A percentile compares a stretch with the other conserved stretches of the same genome.
phyloP scores from a whole-genome alignment of 2,113 vertebrate species.

The Pseudolaguvia tuberculata region DNA sequence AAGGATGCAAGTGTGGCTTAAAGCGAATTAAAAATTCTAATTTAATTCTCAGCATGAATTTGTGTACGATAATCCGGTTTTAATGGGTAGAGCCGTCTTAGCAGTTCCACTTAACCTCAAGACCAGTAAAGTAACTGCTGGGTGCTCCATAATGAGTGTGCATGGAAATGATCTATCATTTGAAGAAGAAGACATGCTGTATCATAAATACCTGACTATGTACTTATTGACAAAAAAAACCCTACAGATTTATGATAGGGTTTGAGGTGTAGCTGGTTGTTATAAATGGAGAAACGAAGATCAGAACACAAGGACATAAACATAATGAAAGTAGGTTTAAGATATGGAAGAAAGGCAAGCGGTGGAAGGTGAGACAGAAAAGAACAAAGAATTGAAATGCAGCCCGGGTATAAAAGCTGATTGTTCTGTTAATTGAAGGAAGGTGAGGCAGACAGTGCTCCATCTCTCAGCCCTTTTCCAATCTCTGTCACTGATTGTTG shows the following conservation, averaged over 20 bases:
- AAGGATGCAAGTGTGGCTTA: constrained; percentile 36
- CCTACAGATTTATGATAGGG: background rate
- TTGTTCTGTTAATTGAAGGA: constrained; percentile 84
- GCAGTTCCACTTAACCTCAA: constrained; percentile 54
- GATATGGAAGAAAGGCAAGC: constrained; percentile 5
- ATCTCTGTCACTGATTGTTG: constrained; percentile 88
- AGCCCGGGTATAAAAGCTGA: constrained; percentile 75
- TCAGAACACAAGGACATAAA: constrained; percentile 30
- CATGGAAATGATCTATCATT: background rate
- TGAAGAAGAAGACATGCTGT: background rate
- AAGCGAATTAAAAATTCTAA: constrained; percentile 13
- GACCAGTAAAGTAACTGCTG: constrained; percentile 30
- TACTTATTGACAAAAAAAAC: background rate
- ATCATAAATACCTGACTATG: background rate
- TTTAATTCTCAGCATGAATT: constrained; percentile 45
- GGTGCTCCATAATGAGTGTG: constrained; percentile 29
- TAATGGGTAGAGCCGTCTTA: constrained; percentile 41
- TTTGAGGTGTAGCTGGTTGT: background rate
- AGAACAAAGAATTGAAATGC: constrained; percentile 77
- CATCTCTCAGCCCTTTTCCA: constrained; percentile 73
- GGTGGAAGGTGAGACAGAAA: constrained; percentile 7
- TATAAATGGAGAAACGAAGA: background rate
- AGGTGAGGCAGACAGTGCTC: constrained; percentile 76
- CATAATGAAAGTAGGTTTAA: constrained; percentile 2
- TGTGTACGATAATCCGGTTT: constrained; percentile 45